A percentile compares a stretch with the other conserved stretches of the same genome.
These are phyloP conservation scores for Heloderma charlesbogerti DNA, from an alignment of 2,113 vertebrate genomes.

Conservation along the genomic window DNA sequence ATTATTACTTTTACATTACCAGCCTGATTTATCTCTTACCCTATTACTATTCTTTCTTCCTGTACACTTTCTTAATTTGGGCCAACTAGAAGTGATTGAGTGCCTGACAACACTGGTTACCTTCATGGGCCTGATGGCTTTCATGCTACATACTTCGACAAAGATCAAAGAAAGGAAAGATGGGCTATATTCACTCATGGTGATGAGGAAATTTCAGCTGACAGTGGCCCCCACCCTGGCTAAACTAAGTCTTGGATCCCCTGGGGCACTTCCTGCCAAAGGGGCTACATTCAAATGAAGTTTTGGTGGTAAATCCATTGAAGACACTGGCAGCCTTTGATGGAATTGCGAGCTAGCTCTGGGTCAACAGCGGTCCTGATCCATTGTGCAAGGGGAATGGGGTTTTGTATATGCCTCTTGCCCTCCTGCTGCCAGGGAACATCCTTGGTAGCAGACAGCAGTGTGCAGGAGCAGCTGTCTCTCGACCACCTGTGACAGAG, in stretches of 20 bases:
- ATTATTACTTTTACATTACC: no score
- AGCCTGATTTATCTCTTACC: background rate
- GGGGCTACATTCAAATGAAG: background rate
- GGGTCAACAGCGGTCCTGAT: background rate
- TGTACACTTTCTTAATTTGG: background rate
- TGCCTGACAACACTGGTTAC: background rate
- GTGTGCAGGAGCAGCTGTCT: background rate
- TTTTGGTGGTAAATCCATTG: background rate
- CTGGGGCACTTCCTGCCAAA: background rate
- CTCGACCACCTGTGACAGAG: background rate
- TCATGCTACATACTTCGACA: background rate
- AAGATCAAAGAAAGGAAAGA: background rate
- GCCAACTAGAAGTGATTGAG: no score
- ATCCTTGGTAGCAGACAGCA: background rate
- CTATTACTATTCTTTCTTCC: background rate
- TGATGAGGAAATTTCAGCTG: background rate
- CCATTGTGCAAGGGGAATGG: background rate
- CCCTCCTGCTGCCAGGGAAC: background rate
- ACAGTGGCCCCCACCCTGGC: background rate
- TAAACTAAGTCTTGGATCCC: background rate
- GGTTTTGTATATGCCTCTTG: background rate
- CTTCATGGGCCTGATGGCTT: background rate
- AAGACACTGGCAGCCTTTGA: background rate
- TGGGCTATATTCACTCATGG: background rate
- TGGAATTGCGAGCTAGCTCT: background rate